Base-by-base conservation (phyloP, 2,797 vertebrate species). In the Denticeps clupeoides region DNA sequence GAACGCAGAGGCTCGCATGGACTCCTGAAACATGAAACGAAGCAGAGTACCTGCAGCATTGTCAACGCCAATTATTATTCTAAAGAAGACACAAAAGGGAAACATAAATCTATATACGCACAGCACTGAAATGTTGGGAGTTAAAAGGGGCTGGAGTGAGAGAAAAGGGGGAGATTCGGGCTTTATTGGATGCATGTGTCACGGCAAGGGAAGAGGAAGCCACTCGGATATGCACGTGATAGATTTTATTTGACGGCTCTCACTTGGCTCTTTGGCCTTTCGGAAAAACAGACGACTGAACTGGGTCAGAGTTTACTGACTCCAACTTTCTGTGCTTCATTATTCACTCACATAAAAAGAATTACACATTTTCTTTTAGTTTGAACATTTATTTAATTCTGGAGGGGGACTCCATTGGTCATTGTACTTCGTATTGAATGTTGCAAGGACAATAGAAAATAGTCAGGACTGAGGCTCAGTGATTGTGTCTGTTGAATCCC, bases 241-340 rank as follows among this genome's bases (percentile, higher is more conserved):
- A 77, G 56, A 73, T 70, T 76, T 62, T 42, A 11, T 72, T 63
- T 68, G 70, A 76, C 62, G 41, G 66, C 63, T 54, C 60, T 47
- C 66, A 70, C 68, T 74, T 69, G 67, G 68, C 72, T 69, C 57
- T 1, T 5, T 68, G 65, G 73, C 75, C 78, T 72, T 77, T 73
- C 70, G 49, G 62, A 75, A 75, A 72, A 74, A 70, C 63, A 71
- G 62, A 62, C 61, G 61, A 70, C 68, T 60, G 65, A 68, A 67
- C 32, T 41, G 66, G 66, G 72, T 80, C 69, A 74, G 51, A 75
- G 78, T 60, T 72, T 66, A 69, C 48, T 29, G 48, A 28, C 58
- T 55, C 47, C 1, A 28, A 61, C 59, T 54, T 62, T 64, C 72
- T 55, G 69, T 68, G 67, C 46, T 49, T 44, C 53, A 62, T 66